Conservation (phyloP, 1,140 invertebrate genomes). For the Pseudoatta argentina region DNA sequence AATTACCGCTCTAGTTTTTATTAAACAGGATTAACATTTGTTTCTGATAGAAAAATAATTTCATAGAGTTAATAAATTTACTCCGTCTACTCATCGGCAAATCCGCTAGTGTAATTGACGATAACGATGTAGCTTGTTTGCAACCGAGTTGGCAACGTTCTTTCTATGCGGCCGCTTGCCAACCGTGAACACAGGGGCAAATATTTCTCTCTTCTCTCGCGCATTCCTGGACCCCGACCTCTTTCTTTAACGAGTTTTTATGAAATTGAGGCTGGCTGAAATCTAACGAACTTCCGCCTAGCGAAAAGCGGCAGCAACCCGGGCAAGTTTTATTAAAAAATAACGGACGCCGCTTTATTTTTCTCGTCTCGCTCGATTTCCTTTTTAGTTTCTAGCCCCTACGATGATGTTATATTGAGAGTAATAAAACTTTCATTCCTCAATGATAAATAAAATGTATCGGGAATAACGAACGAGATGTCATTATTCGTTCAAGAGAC, state of each 20-base stretch:
- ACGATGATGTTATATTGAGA: background rate
- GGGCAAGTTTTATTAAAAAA: slow-evolving; percentile 68
- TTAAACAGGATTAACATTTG: background rate
- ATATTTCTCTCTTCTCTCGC: slow-evolving; percentile 36
- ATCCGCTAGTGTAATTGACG: slow-evolving; percentile 69
- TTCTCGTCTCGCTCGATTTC: slow-evolving; percentile 56
- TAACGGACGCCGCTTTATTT: slow-evolving; percentile 57
- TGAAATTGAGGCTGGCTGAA: slow-evolving; percentile 66
- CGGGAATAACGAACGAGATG: background rate
- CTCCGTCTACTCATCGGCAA: slow-evolving; percentile 52
- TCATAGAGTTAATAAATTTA: slow-evolving; percentile 65
- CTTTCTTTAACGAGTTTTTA: slow-evolving; percentile 74
- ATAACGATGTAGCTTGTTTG: slow-evolving; percentile 75
- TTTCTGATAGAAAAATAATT: slow-evolving; percentile 50
- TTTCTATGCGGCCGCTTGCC: slow-evolving; percentile 22
- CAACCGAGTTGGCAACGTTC: slow-evolving; percentile 63
- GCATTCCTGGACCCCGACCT: slow-evolving; percentile 18
- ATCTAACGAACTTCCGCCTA: slow-evolving; percentile 69
- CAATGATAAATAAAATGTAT: slow-evolving; percentile 54
- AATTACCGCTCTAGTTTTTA: slow-evolving; percentile 23
- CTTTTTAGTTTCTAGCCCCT: background rate
- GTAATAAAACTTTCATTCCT: slow-evolving; percentile 51
- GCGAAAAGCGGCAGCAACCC: slow-evolving; percentile 45
- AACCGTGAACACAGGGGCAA: slow-evolving; percentile 10
- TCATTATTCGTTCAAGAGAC: background rate